Evolutionary conservation across 2,113 vertebrate species (phyloP).

Genomic region (Alosa alosa): DNA sequence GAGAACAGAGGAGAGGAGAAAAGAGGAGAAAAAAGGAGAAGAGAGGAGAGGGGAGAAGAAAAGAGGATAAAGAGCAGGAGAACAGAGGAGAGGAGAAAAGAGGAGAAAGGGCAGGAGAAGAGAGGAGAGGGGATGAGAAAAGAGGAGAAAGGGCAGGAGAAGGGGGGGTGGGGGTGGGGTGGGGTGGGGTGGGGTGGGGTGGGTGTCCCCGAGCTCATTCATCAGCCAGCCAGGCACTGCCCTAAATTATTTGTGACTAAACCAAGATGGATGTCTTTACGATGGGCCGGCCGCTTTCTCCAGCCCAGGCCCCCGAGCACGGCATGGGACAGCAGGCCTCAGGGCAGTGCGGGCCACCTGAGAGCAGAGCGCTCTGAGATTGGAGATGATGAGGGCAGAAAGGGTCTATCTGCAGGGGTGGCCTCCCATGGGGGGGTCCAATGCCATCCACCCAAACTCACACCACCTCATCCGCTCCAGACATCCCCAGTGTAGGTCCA

Average conservation of each 20-base stretch:
- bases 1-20: conserved; percentile 46
- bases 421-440: neutral
- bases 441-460: neutral
- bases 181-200: neutral
- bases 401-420: conserved; percentile 22
- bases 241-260: conserved; percentile 73
- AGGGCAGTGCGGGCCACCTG: neutral
- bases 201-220: neutral
- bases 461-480: neutral
- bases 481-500: neutral
- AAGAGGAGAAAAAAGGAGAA: conserved; percentile 55
- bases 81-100: neutral
- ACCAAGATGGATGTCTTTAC: conserved; percentile 68
- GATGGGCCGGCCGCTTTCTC: conserved; percentile 57
- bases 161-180: no score
- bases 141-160: no score
- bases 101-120: conserved; percentile 33
- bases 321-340: no score
- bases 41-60: conserved; percentile 48
- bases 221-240: conserved; percentile 25
- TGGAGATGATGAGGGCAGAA: neutral
- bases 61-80: conserved; percentile 21
- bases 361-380: conserved; percentile 1
- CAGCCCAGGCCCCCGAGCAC: neutral
- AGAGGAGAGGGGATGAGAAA: conserved; percentile 23